phyloP scores from a whole-genome alignment of 2,888 invertebrate species.

The Aricia artaxerxes region DNA sequence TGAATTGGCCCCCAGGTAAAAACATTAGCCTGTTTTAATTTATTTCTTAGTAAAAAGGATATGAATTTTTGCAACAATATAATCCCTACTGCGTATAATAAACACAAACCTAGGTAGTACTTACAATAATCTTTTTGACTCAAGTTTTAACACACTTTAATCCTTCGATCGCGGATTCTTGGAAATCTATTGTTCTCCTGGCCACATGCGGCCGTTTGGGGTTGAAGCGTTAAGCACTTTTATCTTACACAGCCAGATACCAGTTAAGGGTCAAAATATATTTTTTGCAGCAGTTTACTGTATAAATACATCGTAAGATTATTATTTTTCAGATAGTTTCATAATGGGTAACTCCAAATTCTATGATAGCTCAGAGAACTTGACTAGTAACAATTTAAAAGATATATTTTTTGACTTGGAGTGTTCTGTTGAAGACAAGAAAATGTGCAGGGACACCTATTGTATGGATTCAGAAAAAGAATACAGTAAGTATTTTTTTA shows the following conservation, averaged over 20 bases:
- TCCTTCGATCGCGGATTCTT: no score
- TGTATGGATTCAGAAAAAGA: constrained; percentile 85
- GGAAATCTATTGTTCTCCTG: no score
- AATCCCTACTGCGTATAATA: background rate
- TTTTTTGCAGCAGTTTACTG: background rate
- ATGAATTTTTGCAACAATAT: background rate
- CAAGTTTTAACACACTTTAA: background rate
- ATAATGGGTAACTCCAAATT: constrained; percentile 82
- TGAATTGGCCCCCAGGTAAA: constrained; percentile 82
- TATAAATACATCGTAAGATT: background rate
- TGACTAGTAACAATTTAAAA: constrained; percentile 62
- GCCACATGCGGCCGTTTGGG: no score
- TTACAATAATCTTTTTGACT: background rate
- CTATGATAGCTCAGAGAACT: constrained; percentile 75
- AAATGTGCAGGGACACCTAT: constrained; percentile 88
- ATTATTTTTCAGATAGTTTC: constrained; percentile 59
- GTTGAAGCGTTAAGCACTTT: no score
- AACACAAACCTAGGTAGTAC: background rate
- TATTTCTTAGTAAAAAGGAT: no score
- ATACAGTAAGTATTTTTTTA: constrained; percentile 63
- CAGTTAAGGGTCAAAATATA: no score
- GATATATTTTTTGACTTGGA: constrained; percentile 94
- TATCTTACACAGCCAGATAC: no score
- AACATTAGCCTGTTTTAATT: no score
- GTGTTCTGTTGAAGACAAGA: constrained; percentile 90